Evolutionary conservation across 2,113 vertebrate species (phyloP), one percentile per base, ranked within the genome.

Genomic region (Heterocephalus glaber): DNA sequence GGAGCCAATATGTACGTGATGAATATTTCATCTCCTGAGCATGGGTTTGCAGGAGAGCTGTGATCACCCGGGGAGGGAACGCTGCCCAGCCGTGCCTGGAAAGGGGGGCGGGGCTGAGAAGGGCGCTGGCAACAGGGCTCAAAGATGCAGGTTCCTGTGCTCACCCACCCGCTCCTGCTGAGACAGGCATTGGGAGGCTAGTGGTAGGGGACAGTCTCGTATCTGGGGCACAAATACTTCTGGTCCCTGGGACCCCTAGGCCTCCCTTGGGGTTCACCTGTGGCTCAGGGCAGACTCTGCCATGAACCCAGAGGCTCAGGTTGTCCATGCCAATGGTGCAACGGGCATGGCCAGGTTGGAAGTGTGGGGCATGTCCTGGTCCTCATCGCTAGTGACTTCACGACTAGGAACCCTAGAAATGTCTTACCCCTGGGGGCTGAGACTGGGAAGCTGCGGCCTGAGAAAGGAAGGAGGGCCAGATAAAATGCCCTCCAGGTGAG

Each of bases 1-100:
- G 98, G 96, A 98, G 98, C 98, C 98, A 98, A 98, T 98, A 98
- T 98, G 98, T 98, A 98, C 77, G 41, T 98, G 96, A 99, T 98
- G 98, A 99, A 98, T 99, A 99, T 98, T 99, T 98, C 93, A 99
- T 99, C 98, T 98, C 94, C 96, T 91, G 96, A 96, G 93, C 82
- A 52, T 96, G 97, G 97, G 97, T 98, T 98, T 98, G 95, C 86
- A 81, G 93, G 97, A 97, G 95, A 96, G 95, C 96, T 94, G 97
- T 41, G 93, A 96, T 96, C 93, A 93, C 96, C 95, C 26, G 5
- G 97, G 95, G 97, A 96, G 97, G 1, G 24, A 86, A 93, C 0
- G 0, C 56, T 90, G 92, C 97, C 95, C 22, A 12, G 97, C 97
- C 81, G 1, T 26, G 96, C 92, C 35, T 82, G 7, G 86, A 80